A percentile compares a stretch with the other conserved stretches of the same genome.
These are phyloP conservation scores for Micropterix aruncella DNA, from an alignment of 2,888 invertebrate genomes.

Conservation along the genomic window DNA sequence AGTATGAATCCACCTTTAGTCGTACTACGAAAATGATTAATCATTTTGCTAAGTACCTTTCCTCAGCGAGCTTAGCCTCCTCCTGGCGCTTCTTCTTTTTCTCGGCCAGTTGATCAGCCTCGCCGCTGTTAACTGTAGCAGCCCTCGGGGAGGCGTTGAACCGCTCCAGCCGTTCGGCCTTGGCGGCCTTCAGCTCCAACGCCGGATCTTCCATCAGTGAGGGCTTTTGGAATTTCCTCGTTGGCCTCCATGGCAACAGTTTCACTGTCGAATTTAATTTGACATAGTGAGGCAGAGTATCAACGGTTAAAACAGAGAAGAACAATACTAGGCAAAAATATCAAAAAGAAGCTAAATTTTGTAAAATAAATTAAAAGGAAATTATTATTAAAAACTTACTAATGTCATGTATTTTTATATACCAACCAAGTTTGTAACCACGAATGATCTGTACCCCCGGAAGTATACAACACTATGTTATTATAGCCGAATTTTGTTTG, in stretches of 20 bases:
- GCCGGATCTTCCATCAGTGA: constrained; percentile 42
- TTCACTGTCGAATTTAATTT: constrained; percentile 29
- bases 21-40: background rate
- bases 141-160: constrained; percentile 38
- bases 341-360: no score
- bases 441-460: no score
- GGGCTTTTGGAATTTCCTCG: constrained; percentile 51
- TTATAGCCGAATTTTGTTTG: no score
- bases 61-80: constrained; percentile 47
- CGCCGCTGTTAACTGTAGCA: constrained; percentile 33
- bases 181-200: constrained; percentile 44
- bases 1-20: no score
- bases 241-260: constrained; percentile 52
- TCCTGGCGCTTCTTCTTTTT: constrained; percentile 43
- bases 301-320: no score
- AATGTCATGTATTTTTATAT: no score
- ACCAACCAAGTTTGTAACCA: no score
- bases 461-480: no score
- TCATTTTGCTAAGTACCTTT: constrained; percentile 28
- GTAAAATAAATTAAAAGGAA: no score
- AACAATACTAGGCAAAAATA: no score
- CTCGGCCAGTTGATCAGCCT: constrained; percentile 30
- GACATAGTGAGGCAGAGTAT: no score
- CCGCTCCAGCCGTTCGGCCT: constrained; percentile 45
- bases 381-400: no score